phyloP scores from a whole-genome alignment of 2,888 invertebrate genomes.

The Aporophyla lueneburgensis region DNA sequence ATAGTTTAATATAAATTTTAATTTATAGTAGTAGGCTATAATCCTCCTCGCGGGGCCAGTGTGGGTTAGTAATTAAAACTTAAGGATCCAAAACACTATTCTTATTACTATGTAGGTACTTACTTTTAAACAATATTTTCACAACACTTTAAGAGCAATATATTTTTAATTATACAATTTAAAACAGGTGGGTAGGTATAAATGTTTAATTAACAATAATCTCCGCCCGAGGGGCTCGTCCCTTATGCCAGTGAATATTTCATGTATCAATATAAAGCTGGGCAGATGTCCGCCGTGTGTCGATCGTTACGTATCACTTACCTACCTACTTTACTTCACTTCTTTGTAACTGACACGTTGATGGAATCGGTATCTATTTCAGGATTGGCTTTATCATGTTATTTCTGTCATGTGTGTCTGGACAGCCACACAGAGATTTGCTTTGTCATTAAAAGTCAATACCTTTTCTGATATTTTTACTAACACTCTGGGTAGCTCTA shows the following conservation, averaged over 20 bases:
- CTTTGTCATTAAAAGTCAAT: constrained; percentile 1
- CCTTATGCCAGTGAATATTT: constrained; percentile 39
- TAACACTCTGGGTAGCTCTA: background rate
- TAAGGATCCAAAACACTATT: background rate
- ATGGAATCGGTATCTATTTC: constrained; percentile 15
- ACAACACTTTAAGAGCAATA: background rate
- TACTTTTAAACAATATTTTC: background rate
- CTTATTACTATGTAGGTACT: too few relatives aligned
- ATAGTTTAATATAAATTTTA: too few relatives aligned
- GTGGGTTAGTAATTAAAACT: background rate
- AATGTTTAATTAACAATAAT: background rate
- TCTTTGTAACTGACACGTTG: constrained; percentile 24
- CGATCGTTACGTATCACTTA: constrained; percentile 15
- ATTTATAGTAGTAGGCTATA: too few relatives aligned
- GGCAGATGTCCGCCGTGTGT: constrained; percentile 28
- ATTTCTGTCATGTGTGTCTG: background rate
- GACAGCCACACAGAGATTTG: background rate
- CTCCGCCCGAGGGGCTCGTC: background rate
- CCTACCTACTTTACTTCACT: background rate
- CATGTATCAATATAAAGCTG: constrained; percentile 29
- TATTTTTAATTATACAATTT: background rate
- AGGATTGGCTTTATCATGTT: constrained; percentile 14
- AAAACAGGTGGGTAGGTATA: background rate
- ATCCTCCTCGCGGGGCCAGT: too few relatives aligned
- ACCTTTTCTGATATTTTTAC: background rate